Conservation (phyloP, 2,888 invertebrate species). For the Orthosia cruda region DNA sequence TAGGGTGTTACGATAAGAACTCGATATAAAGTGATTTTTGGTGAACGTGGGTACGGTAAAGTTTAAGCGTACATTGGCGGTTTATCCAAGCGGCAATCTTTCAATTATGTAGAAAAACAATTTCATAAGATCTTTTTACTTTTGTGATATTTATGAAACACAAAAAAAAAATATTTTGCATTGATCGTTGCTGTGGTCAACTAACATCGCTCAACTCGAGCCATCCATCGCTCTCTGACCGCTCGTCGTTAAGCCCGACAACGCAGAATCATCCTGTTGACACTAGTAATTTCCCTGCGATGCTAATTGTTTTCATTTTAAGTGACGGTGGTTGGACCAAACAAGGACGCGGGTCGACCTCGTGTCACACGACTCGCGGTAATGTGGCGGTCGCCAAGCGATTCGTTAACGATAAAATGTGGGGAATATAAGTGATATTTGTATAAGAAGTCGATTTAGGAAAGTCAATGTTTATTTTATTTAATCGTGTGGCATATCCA, state of each 20-base stretch:
- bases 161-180: constrained; percentile 5
- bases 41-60: constrained; percentile 36
- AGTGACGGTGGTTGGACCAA: constrained; percentile 22
- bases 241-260: constrained; percentile 6
- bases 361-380: constrained; percentile 20
- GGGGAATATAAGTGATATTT: constrained; percentile 32
- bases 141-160: constrained; percentile 6
- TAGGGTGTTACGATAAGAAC: constrained; percentile 64
- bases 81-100: constrained; percentile 53
- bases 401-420: constrained; percentile 34
- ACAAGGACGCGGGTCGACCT: constrained; percentile 39
- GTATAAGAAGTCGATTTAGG: constrained; percentile 27
- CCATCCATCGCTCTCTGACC: constrained; percentile 19
- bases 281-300: constrained; percentile 37
- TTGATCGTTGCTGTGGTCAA: constrained; percentile 2
- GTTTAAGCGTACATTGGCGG: constrained; percentile 20
- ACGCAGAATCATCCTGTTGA: constrained; percentile 24
- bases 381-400: constrained; percentile 46
- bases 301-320: constrained; percentile 47
- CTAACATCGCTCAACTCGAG: constrained; percentile 5
- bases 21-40: constrained; percentile 67
- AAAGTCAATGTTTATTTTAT: constrained; percentile 10
- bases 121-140: constrained; percentile 14
- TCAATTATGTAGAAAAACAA: constrained; percentile 52
- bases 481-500: neutral